Base-by-base conservation (phyloP, 1,140 invertebrate genomes). In the Globodera ellingtonae region DNA sequence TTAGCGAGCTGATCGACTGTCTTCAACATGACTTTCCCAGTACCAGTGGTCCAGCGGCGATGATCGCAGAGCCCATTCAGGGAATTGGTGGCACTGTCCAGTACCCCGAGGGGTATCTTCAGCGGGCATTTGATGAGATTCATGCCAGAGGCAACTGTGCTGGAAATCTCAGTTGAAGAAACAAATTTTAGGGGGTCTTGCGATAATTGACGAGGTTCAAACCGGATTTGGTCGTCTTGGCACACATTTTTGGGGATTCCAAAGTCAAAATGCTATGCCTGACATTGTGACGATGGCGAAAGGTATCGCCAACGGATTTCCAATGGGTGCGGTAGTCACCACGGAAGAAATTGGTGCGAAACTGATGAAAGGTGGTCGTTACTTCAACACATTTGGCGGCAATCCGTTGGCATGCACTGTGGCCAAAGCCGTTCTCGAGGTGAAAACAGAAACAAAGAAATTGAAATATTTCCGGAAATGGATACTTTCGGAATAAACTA, bases 371-470 rank as follows among this genome's bases (percentile, higher is more conserved):
- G 91, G 92, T 83, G 94, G 94, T 0, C 88, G 92, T 9, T 95
- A 97, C 90, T 98, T 98, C 88, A 98, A 98, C 89, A 99, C 97
- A 0, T 98, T 94, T 90, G 95, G 95, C 8, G 97, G 97, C 8
- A 98, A 97, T 91, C 95, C 97, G 0, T 84, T 98, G 82, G 94
- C 95, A 6, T 95, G 93, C 85, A 92, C 94, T 50, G 93, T 94
- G 13, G 97, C 95, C 35, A 92, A 93, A 66, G 92, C 95, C 18
- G 96, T 98, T 65, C 90, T 99, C 66, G 93, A 98, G 85, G 95
- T 95, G 91, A 81, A 62, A 62, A 62, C 10, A 18, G 56, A 18
- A 18, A 59, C 56, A 13, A 52, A 9, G 7, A 50, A 50, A 50
- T 3, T 35, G 35, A 35, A 35, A 35, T 35, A 35, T 35, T 35